Evolutionary conservation across 2,113 vertebrate genomes (phyloP), one percentile per base, ranked within the genome.

Genomic region (Archilochus colubris): DNA sequence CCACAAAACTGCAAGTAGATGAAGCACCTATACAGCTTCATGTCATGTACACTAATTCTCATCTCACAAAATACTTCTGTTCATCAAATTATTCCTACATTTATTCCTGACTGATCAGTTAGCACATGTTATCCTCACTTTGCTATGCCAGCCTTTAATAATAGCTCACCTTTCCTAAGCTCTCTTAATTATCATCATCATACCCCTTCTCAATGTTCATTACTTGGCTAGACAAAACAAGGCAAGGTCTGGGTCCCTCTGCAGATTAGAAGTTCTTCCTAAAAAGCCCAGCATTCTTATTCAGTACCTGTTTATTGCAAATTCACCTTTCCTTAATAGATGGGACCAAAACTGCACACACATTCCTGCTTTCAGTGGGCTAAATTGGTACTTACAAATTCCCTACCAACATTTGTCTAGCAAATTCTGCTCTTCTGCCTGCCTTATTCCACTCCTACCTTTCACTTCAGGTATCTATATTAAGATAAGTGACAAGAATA

Each of bases 301-400:
- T 31, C 14, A 33, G 43, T 62, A 68, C 6, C 14, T 33, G 3
- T 43, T 76, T 76, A 14, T 8, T 43, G 25, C 18, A 62, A 78
- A 61, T 13, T 61, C 48, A 66, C 23, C 20, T 66, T 59, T 76
- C 25, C 27, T 72, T 66, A 73, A 73, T 18, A 25, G 15, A 57
- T 24, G 6, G 22, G 51, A 30, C 14, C 31, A 51, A 67, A 73
- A 51, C 3, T 19, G 2, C 4, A 3, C 28, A 22, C 1, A 1
- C 2, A 2, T 61, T 82, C 5, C 4, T 82, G 43, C 31, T 51
- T 55, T 48, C 55, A 77, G 27, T 57, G 23, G 27, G 21, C 11
- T 20, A 77, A 54, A 67, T 1, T 3, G 8, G 31, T 53, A 63
- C 20, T 62, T 67, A 68, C 4, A 36, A 90, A 67, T 21, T 30